These are phyloP conservation scores for Aspidapion aeneum DNA, from an alignment of 2,888 invertebrate genomes.

Conservation along the genomic window DNA sequence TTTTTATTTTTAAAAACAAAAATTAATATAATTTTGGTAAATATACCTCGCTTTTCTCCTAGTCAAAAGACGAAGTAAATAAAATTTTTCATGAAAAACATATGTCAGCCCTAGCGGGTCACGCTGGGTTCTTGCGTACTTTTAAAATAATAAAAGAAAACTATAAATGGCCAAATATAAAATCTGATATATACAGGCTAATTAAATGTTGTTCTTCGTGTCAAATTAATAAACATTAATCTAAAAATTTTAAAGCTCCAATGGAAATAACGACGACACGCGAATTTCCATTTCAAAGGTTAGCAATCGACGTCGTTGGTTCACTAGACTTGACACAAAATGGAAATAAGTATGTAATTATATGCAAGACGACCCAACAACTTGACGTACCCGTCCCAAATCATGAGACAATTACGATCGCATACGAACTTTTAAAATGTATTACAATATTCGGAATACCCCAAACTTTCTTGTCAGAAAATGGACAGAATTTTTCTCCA, in stretches of 20 bases:
- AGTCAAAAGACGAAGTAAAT: slow-evolving; percentile 20
- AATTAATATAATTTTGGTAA: slow-evolving; percentile 24
- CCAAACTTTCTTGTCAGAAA: slow-evolving; percentile 40
- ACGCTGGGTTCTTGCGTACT: slow-evolving; percentile 29
- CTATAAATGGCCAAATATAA: slow-evolving; percentile 36
- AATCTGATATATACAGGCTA: slow-evolving; percentile 32
- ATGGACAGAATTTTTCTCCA: slow-evolving; percentile 34
- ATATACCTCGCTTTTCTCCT: slow-evolving; percentile 17
- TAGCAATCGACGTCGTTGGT: slow-evolving; percentile 35
- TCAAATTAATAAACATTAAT: slow-evolving; percentile 28
- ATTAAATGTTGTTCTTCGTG: slow-evolving; percentile 23
- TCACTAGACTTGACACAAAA: slow-evolving; percentile 29
- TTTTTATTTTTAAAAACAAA: slow-evolving; percentile 19
- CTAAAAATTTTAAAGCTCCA: slow-evolving; percentile 28
- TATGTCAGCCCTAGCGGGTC: too few species aligned
- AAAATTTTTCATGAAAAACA: slow-evolving; percentile 30
- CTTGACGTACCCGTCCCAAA: slow-evolving; percentile 27
- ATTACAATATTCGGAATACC: slow-evolving; percentile 39
- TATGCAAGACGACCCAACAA: slow-evolving; percentile 27
- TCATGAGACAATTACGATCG: too few species aligned
- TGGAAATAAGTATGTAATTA: slow-evolving; percentile 31
- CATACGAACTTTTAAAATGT: slow-evolving; percentile 34
- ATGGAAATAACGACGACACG: slow-evolving; percentile 36
- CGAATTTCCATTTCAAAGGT: slow-evolving; percentile 31
- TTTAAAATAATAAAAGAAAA: slow-evolving; percentile 26